Evolutionary conservation across 2,888 invertebrate species (phyloP), one percentile per base, ranked within the genome.

Genomic region (Oscheius sp.): DNA sequence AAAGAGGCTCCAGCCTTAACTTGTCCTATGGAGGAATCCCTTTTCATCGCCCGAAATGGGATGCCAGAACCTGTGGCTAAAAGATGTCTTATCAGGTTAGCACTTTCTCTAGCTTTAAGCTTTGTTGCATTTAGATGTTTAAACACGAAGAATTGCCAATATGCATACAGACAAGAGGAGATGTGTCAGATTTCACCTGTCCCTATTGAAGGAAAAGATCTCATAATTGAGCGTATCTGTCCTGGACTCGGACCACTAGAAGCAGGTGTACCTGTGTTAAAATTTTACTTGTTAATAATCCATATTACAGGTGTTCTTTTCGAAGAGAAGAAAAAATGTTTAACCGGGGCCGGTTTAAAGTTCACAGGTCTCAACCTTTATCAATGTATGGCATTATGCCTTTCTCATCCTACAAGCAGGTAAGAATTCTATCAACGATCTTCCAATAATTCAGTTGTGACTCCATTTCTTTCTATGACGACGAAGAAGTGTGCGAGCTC

Each of bases 381-480:
- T 17, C 54, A 75, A 38, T 75, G 75, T 38, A 73, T 75, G 73
- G 66, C 69, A 2, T 20, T 75, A 14, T 75, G 75, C 67, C 64
- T 68, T 6, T 71, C 75, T 8, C 75, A 75, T 51, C 75, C 75
- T 2, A 72, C 68, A 5, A 68, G 66, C 56, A 73, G 71, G 74
- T 72, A 41, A 1, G 20, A n/a, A 20, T 12, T 30, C 38, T 57
- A 17, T 41, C 12, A 2, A 28, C n/a, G 9, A n/a, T 38, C 1
- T 22, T 28, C 1, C 9, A 12, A 8, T 5, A 8, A 17, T 63
- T 64, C 38, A 64, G 64, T 24, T 64, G 64, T 36, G 64, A 64
- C 12, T 28, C 64, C 8, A 54, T 64, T 20, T 51, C 64, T 4
- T 64, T 41, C 44, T 26, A 51, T 24, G 14, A n/a, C 1, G 38